Evolutionary conservation across 2,113 vertebrate genomes (phyloP).

Genomic region (Setophaga coronata): DNA sequence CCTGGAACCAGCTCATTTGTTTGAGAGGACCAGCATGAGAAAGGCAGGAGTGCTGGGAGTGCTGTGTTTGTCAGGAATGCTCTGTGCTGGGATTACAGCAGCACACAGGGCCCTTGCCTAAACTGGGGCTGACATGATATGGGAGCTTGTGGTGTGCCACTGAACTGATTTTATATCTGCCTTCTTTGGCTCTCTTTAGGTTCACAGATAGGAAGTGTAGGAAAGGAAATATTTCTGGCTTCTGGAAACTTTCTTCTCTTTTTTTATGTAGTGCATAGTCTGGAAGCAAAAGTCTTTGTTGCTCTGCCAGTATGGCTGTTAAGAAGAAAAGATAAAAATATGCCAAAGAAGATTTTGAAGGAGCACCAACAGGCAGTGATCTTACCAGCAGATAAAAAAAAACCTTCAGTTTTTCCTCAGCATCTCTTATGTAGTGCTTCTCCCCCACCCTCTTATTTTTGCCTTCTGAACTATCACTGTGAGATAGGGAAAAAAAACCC

Average conservation of each 20-base stretch:
- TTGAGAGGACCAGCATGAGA: background rate
- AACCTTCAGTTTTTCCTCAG: background rate
- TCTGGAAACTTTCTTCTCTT: background rate
- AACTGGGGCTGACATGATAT: background rate
- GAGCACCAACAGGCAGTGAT: background rate
- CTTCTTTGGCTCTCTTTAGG: background rate
- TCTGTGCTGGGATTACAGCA: background rate
- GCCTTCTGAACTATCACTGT: background rate
- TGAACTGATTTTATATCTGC: background rate
- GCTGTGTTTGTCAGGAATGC: background rate
- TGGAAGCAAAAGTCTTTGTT: background rate
- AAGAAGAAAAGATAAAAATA: slow-evolving; percentile 7
- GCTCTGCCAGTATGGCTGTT: background rate
- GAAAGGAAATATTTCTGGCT: background rate
- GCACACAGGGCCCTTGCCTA: background rate
- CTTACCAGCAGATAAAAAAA: background rate
- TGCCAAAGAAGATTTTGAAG: background rate
- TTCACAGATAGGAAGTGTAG: background rate
- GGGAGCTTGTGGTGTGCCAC: background rate
- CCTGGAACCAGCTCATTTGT: background rate
- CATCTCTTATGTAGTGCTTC: background rate
- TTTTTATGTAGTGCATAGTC: background rate
- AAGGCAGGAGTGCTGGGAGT: background rate
- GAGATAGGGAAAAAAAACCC: background rate
- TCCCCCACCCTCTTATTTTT: background rate